Evolutionary conservation across 2,797 vertebrate genomes (phyloP).

Genomic region (Craterocephalus amniculus): DNA sequence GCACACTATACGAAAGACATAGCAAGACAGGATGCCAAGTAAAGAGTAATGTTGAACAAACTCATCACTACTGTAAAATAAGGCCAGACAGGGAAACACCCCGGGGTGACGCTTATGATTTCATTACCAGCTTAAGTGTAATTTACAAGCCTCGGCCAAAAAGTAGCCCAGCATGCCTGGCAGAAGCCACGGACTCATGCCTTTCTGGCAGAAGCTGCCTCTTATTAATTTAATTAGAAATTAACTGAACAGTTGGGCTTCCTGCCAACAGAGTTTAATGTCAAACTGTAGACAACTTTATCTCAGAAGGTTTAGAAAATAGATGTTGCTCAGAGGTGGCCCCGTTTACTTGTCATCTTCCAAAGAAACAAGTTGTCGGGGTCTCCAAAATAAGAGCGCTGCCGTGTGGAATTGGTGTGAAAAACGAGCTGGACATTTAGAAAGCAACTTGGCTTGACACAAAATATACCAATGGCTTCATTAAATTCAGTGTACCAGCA

Average conservation of each 20-base stretch:
- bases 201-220: constrained; percentile 37
- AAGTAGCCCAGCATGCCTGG: constrained; percentile 34
- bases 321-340: background rate
- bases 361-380: background rate
- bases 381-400: too few species aligned
- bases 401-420: too few species aligned
- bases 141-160: constrained; percentile 48
- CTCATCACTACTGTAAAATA: constrained; percentile 47
- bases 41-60: constrained; percentile 31
- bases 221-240: constrained; percentile 54
- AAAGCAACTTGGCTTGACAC: too few species aligned
- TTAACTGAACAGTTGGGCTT: constrained; percentile 36
- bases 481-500: too few species aligned
- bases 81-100: constrained; percentile 48
- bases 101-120: constrained; percentile 46
- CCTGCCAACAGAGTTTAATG: constrained; percentile 33
- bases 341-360: background rate
- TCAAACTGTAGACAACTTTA: constrained; percentile 36
- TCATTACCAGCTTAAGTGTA: constrained; percentile 46
- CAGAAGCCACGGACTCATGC: constrained; percentile 25
- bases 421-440: too few species aligned
- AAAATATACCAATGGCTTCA: too few species aligned
- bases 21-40: constrained; percentile 43
- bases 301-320: constrained; percentile 1
- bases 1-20: constrained; percentile 15